phyloP scores from a whole-genome alignment of 2,797 vertebrate species.

The Rhynchonycteris naso region DNA sequence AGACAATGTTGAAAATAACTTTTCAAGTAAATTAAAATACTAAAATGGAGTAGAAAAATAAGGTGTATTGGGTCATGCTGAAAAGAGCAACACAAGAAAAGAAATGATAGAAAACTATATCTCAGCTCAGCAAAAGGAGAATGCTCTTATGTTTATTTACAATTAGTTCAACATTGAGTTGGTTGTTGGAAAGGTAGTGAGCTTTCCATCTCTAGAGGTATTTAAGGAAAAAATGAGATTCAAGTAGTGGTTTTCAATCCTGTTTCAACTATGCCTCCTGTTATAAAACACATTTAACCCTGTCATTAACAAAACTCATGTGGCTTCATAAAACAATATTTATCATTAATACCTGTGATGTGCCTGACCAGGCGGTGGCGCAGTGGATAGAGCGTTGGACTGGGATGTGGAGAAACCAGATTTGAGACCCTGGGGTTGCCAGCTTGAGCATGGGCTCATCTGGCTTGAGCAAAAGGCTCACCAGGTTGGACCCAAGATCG shows the following conservation, averaged over 20 bases:
- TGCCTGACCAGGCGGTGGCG: too few species aligned
- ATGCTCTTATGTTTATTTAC: neutral
- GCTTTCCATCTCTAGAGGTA: neutral
- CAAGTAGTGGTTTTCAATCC: neutral
- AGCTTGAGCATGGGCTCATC: too few species aligned
- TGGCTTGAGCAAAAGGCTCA: too few species aligned
- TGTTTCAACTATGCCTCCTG: neutral
- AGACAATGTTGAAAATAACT: neutral
- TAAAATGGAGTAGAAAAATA: neutral
- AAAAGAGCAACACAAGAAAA: neutral
- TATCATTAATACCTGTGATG: neutral
- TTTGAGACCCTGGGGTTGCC: too few species aligned
- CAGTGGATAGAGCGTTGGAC: too few species aligned
- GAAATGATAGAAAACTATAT: neutral
- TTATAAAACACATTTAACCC: slow-evolving; percentile 1
- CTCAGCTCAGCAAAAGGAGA: neutral
- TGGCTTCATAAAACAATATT: neutral
- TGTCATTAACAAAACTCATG: neutral
- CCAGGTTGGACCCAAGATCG: too few species aligned
- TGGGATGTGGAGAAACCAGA: too few species aligned
- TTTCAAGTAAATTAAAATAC: neutral
- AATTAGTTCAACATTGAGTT: neutral
- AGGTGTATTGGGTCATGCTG: neutral
- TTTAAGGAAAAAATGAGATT: neutral
- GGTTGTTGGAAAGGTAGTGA: neutral